These are phyloP conservation scores for Polypedilum vanderplanki DNA, from an alignment of 1,140 invertebrate species.

Conservation along the genomic window DNA sequence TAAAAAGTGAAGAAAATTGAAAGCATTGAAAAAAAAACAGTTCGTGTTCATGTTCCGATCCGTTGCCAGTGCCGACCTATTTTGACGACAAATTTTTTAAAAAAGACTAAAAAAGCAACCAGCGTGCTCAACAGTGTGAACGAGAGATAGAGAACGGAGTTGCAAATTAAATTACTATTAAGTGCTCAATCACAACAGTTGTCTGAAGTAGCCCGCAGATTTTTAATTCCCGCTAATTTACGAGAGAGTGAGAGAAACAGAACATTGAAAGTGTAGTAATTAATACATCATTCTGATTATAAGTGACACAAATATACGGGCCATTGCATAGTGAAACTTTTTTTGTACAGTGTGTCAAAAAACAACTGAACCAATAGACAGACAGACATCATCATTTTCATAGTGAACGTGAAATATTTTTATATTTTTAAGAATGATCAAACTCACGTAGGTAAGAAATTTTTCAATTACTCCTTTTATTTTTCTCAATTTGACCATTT, in stretches of 20 bases:
- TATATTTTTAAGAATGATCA: neutral
- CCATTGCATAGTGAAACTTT: neutral
- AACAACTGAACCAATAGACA: too few species aligned
- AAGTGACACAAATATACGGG: neutral
- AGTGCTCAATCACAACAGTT: conserved; percentile 9
- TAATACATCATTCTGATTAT: conserved; percentile 8
- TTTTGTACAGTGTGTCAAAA: too few species aligned
- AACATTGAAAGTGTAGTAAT: conserved; percentile 19
- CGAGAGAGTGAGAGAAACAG: neutral
- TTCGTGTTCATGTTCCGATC: conserved; percentile 10
- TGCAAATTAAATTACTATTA: conserved; percentile 15
- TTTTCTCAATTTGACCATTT: neutral
- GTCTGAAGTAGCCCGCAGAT: neutral
- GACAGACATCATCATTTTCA: neutral
- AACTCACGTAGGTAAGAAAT: neutral
- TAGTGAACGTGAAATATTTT: neutral
- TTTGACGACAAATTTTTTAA: conserved; percentile 7
- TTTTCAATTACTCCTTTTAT: neutral
- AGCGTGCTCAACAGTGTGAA: neutral
- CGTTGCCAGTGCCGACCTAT: conserved; percentile 8
- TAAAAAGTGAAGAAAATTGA: conserved; percentile 1
- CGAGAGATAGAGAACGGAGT: neutral
- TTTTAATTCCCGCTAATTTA: neutral
- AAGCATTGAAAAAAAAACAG: conserved; percentile 5
- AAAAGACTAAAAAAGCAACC: neutral